These are phyloP conservation scores for Andrena chrysosceles DNA, from an alignment of 2,888 invertebrate genomes.

Conservation along the genomic window DNA sequence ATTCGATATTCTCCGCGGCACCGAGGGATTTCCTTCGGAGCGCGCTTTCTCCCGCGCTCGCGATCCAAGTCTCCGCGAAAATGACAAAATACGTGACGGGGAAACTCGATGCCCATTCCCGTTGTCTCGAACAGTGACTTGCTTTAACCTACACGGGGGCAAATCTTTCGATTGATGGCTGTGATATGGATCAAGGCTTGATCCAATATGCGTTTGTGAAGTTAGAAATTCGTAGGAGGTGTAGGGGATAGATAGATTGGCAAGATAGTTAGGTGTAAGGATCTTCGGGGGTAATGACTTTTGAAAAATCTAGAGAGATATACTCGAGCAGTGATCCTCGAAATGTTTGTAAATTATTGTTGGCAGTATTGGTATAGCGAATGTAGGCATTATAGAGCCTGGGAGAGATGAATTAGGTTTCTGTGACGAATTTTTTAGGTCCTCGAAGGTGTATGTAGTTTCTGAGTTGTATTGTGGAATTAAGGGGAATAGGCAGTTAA, in stretches of 20 bases:
- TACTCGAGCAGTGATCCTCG: too few relatives aligned
- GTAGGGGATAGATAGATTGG: too few relatives aligned
- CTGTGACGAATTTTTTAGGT: too few relatives aligned
- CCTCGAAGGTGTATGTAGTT: too few relatives aligned
- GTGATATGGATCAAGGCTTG: constrained; percentile 44
- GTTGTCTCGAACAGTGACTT: constrained; percentile 2
- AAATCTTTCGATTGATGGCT: constrained; percentile 51
- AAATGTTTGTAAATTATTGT: too few relatives aligned
- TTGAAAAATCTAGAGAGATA: neutral
- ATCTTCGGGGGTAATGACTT: constrained; percentile 3
- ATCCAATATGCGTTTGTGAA: constrained; percentile 40
- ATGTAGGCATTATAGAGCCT: too few relatives aligned
- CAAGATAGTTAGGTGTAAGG: neutral
- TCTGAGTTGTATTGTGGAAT: too few relatives aligned
- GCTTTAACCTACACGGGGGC: constrained; percentile 10
- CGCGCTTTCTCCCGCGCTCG: constrained; percentile 13
- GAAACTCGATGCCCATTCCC: constrained; percentile 16
- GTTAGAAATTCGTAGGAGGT: neutral
- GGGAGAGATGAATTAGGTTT: too few relatives aligned
- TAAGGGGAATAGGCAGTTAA: too few relatives aligned
- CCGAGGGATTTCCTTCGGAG: constrained; percentile 58
- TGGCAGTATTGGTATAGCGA: too few relatives aligned
- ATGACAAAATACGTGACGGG: constrained; percentile 43
- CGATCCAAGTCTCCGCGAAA: constrained; percentile 39
- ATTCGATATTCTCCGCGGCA: constrained; percentile 63